Evolutionary conservation across 2,797 vertebrate species (phyloP), one percentile per base, ranked within the genome.

Genomic region (Stomatorhinus walkeri): DNA sequence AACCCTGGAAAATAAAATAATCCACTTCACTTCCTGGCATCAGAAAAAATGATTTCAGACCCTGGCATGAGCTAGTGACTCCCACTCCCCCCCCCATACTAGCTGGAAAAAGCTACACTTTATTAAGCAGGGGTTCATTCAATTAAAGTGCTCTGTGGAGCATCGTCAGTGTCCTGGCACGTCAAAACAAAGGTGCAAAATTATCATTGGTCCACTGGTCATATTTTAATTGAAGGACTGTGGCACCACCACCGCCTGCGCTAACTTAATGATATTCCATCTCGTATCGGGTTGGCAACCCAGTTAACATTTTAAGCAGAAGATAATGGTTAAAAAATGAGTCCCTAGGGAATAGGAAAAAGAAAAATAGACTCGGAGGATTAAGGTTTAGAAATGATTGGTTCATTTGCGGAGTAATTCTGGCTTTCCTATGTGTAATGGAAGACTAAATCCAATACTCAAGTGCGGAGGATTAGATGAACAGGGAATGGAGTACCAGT

Each of bases 51-150:
- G 8, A 48, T 89, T 89, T 56, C 51, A 59, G 56, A 89, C 22
- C 28, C 24, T 87, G 68, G 81, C 72, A 87, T 87, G 84, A 61
- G 5, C 68, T 40, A 61, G 86, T 89, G 85, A 89, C 52, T 68
- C 64, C 85, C 54, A 2, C 32, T 1, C 46, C 86, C 72, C 46
- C 51, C 52, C 52, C 52, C 14, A 72, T 6, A 22, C 28, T 89
- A 89, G 76, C 72, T 64, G 28, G 64, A 19, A 48, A 89, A 83
- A 89, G 56, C 12, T 83, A 87, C 49, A 87, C 89, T 64, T 87
- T 89, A 89, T 89, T 87, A 89, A 87, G 54, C 68, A 22, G 51
- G 72, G 72, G 72, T 61, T 87, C 68, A 64, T 89, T 90, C 72
- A 89, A 89, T 89, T 87, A 87, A 59, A 76, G 46, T 19, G 72